Conservation (phyloP, 1,140 invertebrate species). For the Glossosoma conforme region DNA sequence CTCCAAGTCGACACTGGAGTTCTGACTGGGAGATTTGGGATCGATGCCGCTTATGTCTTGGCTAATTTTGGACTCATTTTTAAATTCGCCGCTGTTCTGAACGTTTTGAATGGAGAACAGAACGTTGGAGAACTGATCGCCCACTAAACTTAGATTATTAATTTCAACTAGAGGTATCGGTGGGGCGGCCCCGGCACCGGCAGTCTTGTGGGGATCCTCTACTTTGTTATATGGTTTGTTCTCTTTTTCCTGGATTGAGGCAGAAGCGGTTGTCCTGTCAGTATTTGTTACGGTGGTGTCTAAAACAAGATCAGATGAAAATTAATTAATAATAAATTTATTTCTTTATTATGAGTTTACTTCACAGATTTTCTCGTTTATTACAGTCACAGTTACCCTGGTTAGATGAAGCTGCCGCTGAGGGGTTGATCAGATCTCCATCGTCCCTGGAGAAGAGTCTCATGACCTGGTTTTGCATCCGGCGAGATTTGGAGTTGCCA, state of each 20-base stretch:
- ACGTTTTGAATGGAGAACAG: constrained; percentile 12
- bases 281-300: not conserved
- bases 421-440: constrained; percentile 7
- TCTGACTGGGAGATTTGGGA: constrained; percentile 7
- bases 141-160: constrained; percentile 15
- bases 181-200: not conserved
- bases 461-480: constrained; percentile 47
- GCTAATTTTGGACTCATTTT: not conserved
- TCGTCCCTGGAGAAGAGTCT: constrained; percentile 40
- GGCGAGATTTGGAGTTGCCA: constrained; percentile 37
- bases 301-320: no score
- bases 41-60: constrained; percentile 4
- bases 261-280: no score
- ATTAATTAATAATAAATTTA: no score
- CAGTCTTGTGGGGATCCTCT: not conserved
- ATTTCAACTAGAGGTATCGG: constrained; percentile 21
- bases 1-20: constrained; percentile 5
- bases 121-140: constrained; percentile 18
- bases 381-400: no score
- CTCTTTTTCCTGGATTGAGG: not conserved
- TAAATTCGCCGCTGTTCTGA: constrained; percentile 2
- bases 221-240: not conserved
- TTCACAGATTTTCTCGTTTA: no score
- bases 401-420: no score
- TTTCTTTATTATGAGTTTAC: no score